These are phyloP conservation scores for Sinhomidia bicolor DNA, from an alignment of 2,888 invertebrate genomes.

Conservation along the genomic window DNA sequence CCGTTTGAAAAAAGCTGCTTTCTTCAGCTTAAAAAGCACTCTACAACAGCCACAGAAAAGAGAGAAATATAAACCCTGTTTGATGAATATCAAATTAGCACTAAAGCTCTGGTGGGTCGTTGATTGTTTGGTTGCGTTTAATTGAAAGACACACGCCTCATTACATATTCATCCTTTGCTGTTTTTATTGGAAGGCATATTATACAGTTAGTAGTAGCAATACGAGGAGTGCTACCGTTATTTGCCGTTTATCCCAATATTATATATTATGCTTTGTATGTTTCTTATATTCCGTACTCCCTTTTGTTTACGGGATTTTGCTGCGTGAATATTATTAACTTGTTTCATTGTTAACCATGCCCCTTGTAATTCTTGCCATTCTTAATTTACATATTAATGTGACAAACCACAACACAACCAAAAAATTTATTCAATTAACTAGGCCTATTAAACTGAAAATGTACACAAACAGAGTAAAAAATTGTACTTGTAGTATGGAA, in stretches of 20 bases:
- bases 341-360: slow-evolving; percentile 13
- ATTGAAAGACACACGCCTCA: slow-evolving; percentile 70
- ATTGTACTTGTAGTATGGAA: neutral
- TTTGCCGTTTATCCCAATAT: neutral
- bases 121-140: slow-evolving; percentile 69
- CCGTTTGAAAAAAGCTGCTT: slow-evolving; percentile 26
- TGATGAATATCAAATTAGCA: slow-evolving; percentile 64
- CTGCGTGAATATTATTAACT: slow-evolving; percentile 12
- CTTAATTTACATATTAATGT: slow-evolving; percentile 30
- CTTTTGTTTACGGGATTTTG: neutral
- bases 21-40: slow-evolving; percentile 21
- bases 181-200: slow-evolving; percentile 30
- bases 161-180: slow-evolving; percentile 65
- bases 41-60: slow-evolving; percentile 11
- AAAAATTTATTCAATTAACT: slow-evolving; percentile 35
- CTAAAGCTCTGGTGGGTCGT: slow-evolving; percentile 39
- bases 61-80: slow-evolving; percentile 54
- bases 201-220: neutral
- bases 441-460: neutral
- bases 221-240: neutral
- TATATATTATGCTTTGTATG: neutral
- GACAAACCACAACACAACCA: neutral
- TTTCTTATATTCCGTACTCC: neutral
- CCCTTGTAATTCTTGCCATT: slow-evolving; percentile 16
- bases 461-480: neutral